Base-by-base conservation (phyloP, 1,140 invertebrate species). In the Ctenoplectra terminalis region DNA sequence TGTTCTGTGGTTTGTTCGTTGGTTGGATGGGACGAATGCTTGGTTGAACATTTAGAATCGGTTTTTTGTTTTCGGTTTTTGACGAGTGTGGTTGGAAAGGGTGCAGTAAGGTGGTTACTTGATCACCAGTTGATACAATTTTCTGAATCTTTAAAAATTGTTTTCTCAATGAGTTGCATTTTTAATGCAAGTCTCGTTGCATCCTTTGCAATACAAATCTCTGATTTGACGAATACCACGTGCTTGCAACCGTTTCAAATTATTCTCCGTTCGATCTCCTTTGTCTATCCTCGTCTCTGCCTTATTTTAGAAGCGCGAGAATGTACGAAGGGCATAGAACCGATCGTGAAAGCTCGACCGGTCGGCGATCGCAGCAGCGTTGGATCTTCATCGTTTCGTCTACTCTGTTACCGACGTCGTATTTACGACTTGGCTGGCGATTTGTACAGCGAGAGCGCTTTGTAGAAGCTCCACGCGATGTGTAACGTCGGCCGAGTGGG, bases 391-490 rank as follows among this genome's bases (percentile, higher is more conserved):
- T 54, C 58, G 37, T 80, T 50, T 74, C 56, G 20, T 50, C 31
- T 61, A 72, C 46, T 29, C 63, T 50, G 70, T 73, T 64, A 26
- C 26, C 46, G n/a, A 43, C 58, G 9, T 73, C 29, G 46, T 73
- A 73, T 80, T 80, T 80, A 73, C 77, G 48, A 64, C 20, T 40
- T 23, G 17, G 29, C n/a, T n/a, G 64, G n/a, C 76, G 76, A 71
- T 60, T 60, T 29, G n/a, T 34, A 13, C 46, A 20, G 37, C 70
- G 58, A 54, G 60, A 43, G 23, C 46, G 37, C 26, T 64, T 64
- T 26, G 77, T 63, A 43, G 29, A 43, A 73, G 69, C 48, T 34
- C 77, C 77, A 80, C 77, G 77, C 77, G 77, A 80, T 80, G 69
- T 64, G 77, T 73, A 80, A 73, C 69, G 58, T 52, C 15, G 34